Conservation (phyloP, 2,888 invertebrate species). For the Zonitis immaculata region DNA sequence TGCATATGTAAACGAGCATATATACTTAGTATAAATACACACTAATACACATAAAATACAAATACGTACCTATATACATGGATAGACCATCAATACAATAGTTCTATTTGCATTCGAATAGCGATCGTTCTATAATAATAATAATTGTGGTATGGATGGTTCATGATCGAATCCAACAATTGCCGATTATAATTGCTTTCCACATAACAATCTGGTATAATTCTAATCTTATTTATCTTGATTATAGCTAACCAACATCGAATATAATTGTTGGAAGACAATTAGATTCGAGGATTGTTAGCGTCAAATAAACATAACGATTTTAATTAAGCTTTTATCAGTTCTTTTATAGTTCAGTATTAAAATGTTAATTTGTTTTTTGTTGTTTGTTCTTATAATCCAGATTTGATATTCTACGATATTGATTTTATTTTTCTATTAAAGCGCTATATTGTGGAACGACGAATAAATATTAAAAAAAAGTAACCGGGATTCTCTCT, state of each 20-base stretch:
- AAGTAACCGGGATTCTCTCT: no score
- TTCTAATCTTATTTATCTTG: not conserved
- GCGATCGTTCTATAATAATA: not conserved
- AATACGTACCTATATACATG: not conserved
- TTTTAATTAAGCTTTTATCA: no score
- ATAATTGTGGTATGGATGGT: not conserved
- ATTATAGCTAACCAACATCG: not conserved
- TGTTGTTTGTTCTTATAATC: no score
- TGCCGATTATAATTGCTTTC: not conserved
- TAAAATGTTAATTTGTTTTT: no score
- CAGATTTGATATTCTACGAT: no score
- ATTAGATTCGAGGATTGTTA: not conserved
- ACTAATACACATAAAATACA: conserved; percentile 3
- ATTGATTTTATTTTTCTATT: no score
- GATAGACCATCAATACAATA: not conserved
- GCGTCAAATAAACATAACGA: no score
- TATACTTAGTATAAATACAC: no score
- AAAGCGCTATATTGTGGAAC: not conserved
- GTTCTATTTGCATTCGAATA: not conserved
- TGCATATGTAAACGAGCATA: conserved; percentile 12
- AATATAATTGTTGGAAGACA: not conserved
- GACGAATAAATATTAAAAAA: no score
- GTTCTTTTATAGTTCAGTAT: no score
- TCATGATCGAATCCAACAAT: not conserved
- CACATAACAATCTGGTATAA: not conserved